Evolutionary conservation across 2,888 invertebrate species (phyloP), one percentile per base, ranked within the genome.

Genomic region (Diaperis boleti): DNA sequence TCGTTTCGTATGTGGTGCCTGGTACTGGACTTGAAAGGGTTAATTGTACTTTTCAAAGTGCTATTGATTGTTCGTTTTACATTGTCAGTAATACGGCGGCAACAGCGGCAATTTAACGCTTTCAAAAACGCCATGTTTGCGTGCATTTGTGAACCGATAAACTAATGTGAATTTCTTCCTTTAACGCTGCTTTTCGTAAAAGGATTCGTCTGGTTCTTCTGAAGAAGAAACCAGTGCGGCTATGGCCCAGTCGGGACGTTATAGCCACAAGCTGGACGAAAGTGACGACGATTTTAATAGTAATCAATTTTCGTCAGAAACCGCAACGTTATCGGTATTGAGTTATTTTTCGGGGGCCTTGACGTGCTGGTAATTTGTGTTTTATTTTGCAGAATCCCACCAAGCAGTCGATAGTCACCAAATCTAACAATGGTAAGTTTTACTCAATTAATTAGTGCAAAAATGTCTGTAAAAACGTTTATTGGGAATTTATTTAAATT

Each of bases 191-290:
- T 68, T 64, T 47, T 44, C 57, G 11, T 49, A 69, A 69, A 76
- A 83, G 83, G 83, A 83, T 72, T 81, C 82, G 57, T 82, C 82
- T 70, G 82, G 80, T 74, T 83, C 83, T 55, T 82, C 82, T 54
- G 82, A 82, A 68, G 82, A 82, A 72, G 83, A 81, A 64, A 77
- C 74, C 29, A 80, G 79, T 69, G 74, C 75, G 44, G 76, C 76
- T 39, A 76, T 79, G 74, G 77, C 77, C 49, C 79, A 78, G 45
- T 77, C 78, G 37, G 76, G 76, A 59, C 73, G 74, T 42, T 78
- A 69, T 69, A 74, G 70, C 62, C 74, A 77, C 56, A 79, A 79
- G 73, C 70, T 76, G 59, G 78, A 78, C 57, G 80, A 79, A 66
- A 81, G 80, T 68, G 81, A 81, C 65, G 81, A 81, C 65, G 81